Percentiles rank a stretch among this genome's conserved stretches.
phyloP scores from a whole-genome alignment of 2,113 vertebrate species.

The Cyprinodon tularosa region DNA sequence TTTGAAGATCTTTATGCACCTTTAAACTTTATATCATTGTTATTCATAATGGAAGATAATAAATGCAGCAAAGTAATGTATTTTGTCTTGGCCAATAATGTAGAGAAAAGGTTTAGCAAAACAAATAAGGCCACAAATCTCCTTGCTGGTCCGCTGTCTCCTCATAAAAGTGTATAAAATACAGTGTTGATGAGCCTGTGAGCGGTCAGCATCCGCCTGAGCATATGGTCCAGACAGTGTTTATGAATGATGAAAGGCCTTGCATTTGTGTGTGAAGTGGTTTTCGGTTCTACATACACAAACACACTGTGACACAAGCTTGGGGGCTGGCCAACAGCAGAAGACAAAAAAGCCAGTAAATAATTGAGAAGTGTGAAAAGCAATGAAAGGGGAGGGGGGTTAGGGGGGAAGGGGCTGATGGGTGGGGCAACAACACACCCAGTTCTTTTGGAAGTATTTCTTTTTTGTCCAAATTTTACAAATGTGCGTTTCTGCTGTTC shows the following conservation, averaged over 20 bases:
- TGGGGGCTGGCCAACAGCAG: conserved; percentile 48
- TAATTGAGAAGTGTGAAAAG: conserved; percentile 72
- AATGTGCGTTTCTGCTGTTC: background rate
- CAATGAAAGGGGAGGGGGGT: conserved; percentile 8
- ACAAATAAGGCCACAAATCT: background rate
- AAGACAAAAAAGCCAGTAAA: conserved; percentile 65
- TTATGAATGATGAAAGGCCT: conserved; percentile 45
- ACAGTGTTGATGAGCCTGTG: background rate
- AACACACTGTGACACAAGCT: conserved; percentile 47
- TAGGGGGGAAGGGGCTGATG: background rate
- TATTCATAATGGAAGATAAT: background rate
- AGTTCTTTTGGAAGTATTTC: background rate
- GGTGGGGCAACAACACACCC: background rate
- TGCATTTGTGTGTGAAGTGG: conserved; percentile 36
- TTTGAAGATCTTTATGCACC: background rate
- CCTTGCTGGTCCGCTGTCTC: background rate
- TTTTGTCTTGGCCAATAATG: background rate
- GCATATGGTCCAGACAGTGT: conserved; percentile 21
- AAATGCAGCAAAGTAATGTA: background rate
- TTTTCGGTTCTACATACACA: conserved; percentile 39
- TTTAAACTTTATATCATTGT: background rate
- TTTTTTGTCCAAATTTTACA: background rate
- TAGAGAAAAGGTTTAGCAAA: background rate
- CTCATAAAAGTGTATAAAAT: background rate
- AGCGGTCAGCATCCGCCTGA: conserved; percentile 23